phyloP scores from a whole-genome alignment of 2,888 invertebrate species.

The Hedychridium roseum region DNA sequence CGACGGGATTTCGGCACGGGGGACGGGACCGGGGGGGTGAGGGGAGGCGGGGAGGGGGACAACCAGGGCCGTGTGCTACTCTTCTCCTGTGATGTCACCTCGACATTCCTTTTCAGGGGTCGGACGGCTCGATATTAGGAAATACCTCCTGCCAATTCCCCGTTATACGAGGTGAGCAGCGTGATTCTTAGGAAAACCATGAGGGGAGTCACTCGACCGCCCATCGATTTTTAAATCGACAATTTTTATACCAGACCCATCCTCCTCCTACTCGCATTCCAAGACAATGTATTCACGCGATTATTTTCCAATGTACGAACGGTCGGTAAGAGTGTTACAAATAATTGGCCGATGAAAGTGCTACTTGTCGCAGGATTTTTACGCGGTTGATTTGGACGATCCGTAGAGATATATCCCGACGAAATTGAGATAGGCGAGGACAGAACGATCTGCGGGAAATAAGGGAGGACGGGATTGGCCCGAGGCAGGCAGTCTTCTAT shows the following conservation, averaged over 20 bases:
- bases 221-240: constrained; percentile 27
- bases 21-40: not conserved
- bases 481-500: constrained; percentile 47
- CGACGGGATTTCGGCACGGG: constrained; percentile 8
- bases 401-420: no score
- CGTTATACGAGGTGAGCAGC: constrained; percentile 36
- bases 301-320: no score
- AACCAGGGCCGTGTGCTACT: not conserved
- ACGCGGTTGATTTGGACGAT: no score
- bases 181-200: constrained; percentile 34
- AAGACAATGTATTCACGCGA: no score
- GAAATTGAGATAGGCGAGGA: no score
- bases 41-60: not conserved
- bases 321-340: no score
- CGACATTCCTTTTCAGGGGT: constrained; percentile 38
- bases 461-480: constrained; percentile 45
- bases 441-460: constrained; percentile 44
- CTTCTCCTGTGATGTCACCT: constrained; percentile 22
- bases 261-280: no score
- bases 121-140: constrained; percentile 45
- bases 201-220: constrained; percentile 15
- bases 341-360: no score
- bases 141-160: constrained; percentile 47
- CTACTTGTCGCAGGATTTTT: no score
- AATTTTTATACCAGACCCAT: constrained; percentile 40